phyloP scores from a whole-genome alignment of 2,888 invertebrate genomes.

The Zelleria hepariella region DNA sequence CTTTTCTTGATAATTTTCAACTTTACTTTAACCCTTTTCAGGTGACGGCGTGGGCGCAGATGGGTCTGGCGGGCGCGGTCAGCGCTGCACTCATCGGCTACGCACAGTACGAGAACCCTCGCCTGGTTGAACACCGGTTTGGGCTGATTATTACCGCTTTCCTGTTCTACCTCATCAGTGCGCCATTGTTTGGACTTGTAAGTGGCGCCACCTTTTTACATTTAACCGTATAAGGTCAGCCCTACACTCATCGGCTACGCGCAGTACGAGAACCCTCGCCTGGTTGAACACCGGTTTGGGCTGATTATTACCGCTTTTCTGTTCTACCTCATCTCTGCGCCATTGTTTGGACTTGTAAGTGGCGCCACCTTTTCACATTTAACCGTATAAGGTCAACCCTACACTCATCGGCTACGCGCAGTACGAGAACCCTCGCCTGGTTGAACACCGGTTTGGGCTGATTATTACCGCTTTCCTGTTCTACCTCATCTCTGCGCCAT shows the following conservation, averaged over 20 bases:
- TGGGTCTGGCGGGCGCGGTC: slow-evolving; percentile 70
- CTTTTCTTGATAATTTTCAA: neutral
- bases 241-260: slow-evolving; percentile 75
- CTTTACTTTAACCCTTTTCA: neutral
- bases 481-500: slow-evolving; percentile 77
- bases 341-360: slow-evolving; percentile 78
- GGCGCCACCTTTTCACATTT: neutral
- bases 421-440: slow-evolving; percentile 74
- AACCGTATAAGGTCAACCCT: slow-evolving; percentile 71
- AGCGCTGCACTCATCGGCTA: slow-evolving; percentile 75
- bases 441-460: slow-evolving; percentile 80
- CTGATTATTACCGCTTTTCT: slow-evolving; percentile 78
- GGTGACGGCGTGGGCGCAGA: slow-evolving; percentile 65
- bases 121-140: slow-evolving; percentile 76
- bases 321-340: slow-evolving; percentile 77
- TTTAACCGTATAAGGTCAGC: too few relatives aligned
- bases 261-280: slow-evolving; percentile 74
- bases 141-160: slow-evolving; percentile 79
- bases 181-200: slow-evolving; percentile 80
- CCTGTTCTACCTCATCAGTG: slow-evolving; percentile 77
- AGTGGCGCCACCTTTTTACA: slow-evolving; percentile 29
- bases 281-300: slow-evolving; percentile 80
- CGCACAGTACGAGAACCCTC: slow-evolving; percentile 75
- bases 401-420: slow-evolving; percentile 75
- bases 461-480: slow-evolving; percentile 79